A percentile compares a stretch with the other conserved stretches of the same genome.
Evolutionary conservation across 1,140 invertebrate species (phyloP).

Genomic region (Psix sp.): DNA sequence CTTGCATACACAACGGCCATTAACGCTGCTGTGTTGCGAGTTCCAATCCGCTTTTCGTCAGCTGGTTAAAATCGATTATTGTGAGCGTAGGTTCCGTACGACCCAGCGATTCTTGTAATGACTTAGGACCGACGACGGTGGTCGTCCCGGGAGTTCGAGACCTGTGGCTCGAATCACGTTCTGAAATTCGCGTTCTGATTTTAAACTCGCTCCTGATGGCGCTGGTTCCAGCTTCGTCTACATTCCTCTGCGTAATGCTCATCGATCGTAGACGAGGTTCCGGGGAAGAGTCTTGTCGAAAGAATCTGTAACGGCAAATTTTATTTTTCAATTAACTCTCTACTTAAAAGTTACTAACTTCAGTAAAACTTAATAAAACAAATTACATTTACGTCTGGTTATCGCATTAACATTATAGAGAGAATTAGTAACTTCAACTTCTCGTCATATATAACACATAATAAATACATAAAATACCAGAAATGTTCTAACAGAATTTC

Average conservation of each 20-base stretch:
- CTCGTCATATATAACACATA: too few relatives aligned
- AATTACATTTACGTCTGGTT: too few relatives aligned
- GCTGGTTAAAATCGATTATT: slow-evolving; percentile 85
- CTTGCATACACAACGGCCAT: slow-evolving; percentile 18
- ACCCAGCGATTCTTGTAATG: slow-evolving; percentile 9
- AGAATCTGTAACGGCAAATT: slow-evolving; percentile 62
- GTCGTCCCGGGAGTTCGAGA: slow-evolving; percentile 70
- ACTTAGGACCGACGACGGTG: slow-evolving; percentile 54
- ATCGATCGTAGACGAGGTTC: slow-evolving; percentile 70
- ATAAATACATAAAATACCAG: too few relatives aligned
- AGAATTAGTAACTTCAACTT: too few relatives aligned
- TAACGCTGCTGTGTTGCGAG: slow-evolving; percentile 64
- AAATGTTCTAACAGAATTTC: too few relatives aligned
- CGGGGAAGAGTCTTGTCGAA: slow-evolving; percentile 60
- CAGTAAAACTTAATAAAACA: too few relatives aligned
- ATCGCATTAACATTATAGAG: too few relatives aligned
- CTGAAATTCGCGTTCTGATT: slow-evolving; percentile 47
- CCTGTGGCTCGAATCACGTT: slow-evolving; percentile 72
- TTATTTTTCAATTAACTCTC: slow-evolving; percentile 10
- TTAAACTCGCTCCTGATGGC: slow-evolving; percentile 59
- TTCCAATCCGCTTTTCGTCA: slow-evolving; percentile 80
- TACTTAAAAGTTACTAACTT: too few relatives aligned
- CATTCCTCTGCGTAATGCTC: slow-evolving; percentile 69
- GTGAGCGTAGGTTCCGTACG: slow-evolving; percentile 79
- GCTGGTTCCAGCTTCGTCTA: slow-evolving; percentile 54